A percentile compares a stretch with the other conserved stretches of the same genome.
Conservation (phyloP, 1,140 invertebrate species). For the Thrips palmi region DNA sequence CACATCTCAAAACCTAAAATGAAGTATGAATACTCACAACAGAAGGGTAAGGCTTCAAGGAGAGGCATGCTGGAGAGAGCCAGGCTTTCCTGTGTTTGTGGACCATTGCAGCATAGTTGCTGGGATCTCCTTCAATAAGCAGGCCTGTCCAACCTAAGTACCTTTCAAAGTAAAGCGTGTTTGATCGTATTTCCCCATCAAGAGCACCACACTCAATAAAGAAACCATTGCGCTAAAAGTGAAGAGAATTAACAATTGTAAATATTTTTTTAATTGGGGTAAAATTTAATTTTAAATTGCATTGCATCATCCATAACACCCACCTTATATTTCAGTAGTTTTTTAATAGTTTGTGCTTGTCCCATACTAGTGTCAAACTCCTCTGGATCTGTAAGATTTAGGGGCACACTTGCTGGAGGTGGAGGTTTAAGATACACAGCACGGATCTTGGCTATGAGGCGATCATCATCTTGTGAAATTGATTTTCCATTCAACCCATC, state of each 20-base stretch:
- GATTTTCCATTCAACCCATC: too few relatives aligned
- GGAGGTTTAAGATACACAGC: too few relatives aligned
- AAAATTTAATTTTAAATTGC: too few relatives aligned
- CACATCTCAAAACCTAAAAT: too few relatives aligned
- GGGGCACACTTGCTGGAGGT: too few relatives aligned
- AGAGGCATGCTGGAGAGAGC: constrained; percentile 26
- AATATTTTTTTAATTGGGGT: constrained; percentile 5
- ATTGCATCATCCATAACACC: too few relatives aligned
- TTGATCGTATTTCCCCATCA: constrained; percentile 31
- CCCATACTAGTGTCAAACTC: too few relatives aligned
- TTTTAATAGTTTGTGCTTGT: too few relatives aligned
- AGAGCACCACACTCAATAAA: constrained; percentile 32
- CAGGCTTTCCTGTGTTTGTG: constrained; percentile 24
- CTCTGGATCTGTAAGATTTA: too few relatives aligned
- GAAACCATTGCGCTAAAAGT: constrained; percentile 26
- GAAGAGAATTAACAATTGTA: constrained; percentile 6
- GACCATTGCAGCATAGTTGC: constrained; percentile 26
- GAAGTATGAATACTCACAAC: constrained; percentile 21
- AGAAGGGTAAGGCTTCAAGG: constrained; percentile 22
- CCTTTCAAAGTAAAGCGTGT: constrained; percentile 28
- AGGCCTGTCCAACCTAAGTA: constrained; percentile 27
- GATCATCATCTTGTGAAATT: too few relatives aligned
- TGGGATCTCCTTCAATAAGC: constrained; percentile 32
- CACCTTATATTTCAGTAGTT: too few relatives aligned
- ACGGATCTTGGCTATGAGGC: too few relatives aligned